A percentile compares a stretch with the other conserved stretches of the same genome.
These are phyloP conservation scores for Dasypolia templi DNA, from an alignment of 2,888 invertebrate genomes.

Conservation along the genomic window DNA sequence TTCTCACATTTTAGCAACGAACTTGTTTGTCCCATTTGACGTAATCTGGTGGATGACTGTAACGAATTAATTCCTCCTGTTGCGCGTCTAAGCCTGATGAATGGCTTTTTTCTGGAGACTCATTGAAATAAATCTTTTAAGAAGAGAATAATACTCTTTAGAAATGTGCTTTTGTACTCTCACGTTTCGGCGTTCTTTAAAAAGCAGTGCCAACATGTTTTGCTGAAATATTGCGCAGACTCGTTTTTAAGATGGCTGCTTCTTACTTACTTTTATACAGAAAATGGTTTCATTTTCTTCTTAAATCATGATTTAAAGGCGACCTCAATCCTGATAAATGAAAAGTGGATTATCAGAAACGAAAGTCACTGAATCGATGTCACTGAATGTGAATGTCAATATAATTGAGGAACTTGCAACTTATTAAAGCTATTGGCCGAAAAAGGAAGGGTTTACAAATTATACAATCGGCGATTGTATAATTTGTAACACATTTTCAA, in stretches of 20 bases:
- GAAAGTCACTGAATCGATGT: constrained; percentile 54
- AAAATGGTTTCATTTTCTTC: constrained; percentile 55
- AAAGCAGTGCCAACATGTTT: constrained; percentile 21
- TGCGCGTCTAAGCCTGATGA: constrained; percentile 41
- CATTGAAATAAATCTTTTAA: constrained; percentile 44
- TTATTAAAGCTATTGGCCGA: constrained; percentile 22
- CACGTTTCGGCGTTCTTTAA: constrained; percentile 23
- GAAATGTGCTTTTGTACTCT: constrained; percentile 24
- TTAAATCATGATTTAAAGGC: constrained; percentile 37
- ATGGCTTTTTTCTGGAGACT: constrained; percentile 50
- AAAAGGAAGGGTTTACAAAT: constrained; percentile 58
- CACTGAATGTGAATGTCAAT: constrained; percentile 50
- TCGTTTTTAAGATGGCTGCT: constrained; percentile 27
- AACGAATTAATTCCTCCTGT: constrained; percentile 53
- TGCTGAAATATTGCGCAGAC: constrained; percentile 33
- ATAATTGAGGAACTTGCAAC: constrained; percentile 31
- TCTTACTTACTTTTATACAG: constrained; percentile 10
- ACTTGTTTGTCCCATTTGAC: constrained; percentile 48
- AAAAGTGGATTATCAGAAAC: constrained; percentile 52
- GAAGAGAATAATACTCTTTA: constrained; percentile 16
- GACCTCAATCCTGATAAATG: constrained; percentile 43
- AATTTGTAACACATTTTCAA: constrained; percentile 70
- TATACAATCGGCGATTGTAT: constrained; percentile 64
- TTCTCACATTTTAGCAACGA: constrained; percentile 51
- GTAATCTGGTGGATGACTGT: constrained; percentile 59